Evolutionary conservation across 1,140 invertebrate species (phyloP).

Genomic region (Nebria ingens): DNA sequence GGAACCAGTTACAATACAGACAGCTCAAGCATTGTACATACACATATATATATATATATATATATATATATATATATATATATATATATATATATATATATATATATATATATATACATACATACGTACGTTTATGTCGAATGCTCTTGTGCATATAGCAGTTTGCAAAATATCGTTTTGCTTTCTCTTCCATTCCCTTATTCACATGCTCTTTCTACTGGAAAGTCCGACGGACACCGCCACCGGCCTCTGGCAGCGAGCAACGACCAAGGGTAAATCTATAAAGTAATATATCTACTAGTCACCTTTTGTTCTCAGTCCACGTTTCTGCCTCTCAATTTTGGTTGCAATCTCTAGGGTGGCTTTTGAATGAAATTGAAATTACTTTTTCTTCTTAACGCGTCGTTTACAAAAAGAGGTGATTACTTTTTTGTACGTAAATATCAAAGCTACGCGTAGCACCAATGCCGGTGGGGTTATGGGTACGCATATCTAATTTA

Average conservation of each 20-base stretch:
- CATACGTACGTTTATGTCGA: too few relatives aligned
- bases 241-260: background rate
- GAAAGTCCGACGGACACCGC: background rate
- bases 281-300: slow-evolving; percentile 1
- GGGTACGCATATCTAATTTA: background rate
- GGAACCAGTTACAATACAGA: too few relatives aligned
- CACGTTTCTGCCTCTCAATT: slow-evolving; percentile 3
- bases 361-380: background rate
- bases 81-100: too few relatives aligned
- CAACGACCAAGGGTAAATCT: background rate
- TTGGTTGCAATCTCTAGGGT: background rate
- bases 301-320: background rate
- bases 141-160: too few relatives aligned
- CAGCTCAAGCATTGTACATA: too few relatives aligned
- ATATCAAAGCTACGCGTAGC: background rate
- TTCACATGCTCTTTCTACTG: too few relatives aligned
- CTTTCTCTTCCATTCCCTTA: too few relatives aligned
- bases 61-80: too few relatives aligned
- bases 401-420: background rate
- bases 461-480: background rate
- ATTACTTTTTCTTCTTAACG: slow-evolving; percentile 1
- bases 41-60: too few relatives aligned
- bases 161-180: too few relatives aligned
- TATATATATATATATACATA: too few relatives aligned
- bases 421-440: background rate